A percentile compares a stretch with the other conserved stretches of the same genome.
Conservation (phyloP, 1,140 invertebrate genomes). For the Bombus pyrosoma region DNA sequence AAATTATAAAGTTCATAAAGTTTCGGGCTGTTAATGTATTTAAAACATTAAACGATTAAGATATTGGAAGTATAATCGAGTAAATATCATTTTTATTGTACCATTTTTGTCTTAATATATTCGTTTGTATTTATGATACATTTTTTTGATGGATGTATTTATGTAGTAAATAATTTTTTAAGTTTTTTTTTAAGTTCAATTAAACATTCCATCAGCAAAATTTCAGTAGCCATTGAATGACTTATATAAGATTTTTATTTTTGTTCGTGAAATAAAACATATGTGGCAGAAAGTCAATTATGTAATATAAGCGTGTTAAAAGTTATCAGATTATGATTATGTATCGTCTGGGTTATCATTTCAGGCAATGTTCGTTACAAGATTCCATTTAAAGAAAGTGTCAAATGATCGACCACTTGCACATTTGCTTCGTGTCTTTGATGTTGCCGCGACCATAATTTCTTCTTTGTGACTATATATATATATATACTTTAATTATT, state of each 20-base stretch:
- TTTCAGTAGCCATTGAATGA: not conserved
- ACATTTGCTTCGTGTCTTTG: too few species aligned
- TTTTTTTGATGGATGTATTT: too few species aligned
- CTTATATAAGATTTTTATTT: not conserved
- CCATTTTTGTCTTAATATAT: not conserved
- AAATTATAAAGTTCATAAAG: not conserved
- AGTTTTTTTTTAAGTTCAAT: not conserved
- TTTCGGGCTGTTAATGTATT: constrained; percentile 10
- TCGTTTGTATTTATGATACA: not conserved
- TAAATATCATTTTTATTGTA: constrained; percentile 13
- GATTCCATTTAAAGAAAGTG: not conserved
- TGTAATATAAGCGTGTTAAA: not conserved
- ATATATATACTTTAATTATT: not conserved
- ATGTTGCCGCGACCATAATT: too few species aligned
- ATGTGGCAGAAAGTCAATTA: not conserved
- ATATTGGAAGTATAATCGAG: constrained; percentile 3
- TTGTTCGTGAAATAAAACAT: not conserved
- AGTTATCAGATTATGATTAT: not conserved
- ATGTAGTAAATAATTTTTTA: not conserved
- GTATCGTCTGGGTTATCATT: not conserved
- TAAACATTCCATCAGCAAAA: not conserved
- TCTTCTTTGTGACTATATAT: not conserved
- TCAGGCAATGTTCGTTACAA: not conserved
- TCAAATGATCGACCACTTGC: not conserved
- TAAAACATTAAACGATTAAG: constrained; percentile 29